A percentile compares a stretch with the other conserved stretches of the same genome.
Evolutionary conservation across 2,888 invertebrate genomes (phyloP).

Genomic region (Ischnus inquisitorius): DNA sequence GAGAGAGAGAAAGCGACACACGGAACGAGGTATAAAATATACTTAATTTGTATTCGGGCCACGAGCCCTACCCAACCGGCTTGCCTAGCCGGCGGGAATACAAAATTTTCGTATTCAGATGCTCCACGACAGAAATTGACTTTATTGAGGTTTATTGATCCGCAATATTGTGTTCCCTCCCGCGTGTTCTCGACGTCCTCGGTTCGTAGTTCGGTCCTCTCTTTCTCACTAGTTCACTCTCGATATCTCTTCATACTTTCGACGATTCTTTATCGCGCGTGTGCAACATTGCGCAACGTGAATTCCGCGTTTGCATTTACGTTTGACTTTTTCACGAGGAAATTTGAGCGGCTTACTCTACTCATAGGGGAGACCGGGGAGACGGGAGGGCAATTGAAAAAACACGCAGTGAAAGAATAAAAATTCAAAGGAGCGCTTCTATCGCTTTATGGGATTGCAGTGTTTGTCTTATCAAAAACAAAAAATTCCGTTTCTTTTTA

Average conservation of each 20-base stretch:
- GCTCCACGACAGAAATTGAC: conserved; percentile 85
- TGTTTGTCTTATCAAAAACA: too few species aligned
- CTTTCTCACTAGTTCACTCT: background rate
- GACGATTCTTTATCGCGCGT: conserved; percentile 22
- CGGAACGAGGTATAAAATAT: conserved; percentile 78
- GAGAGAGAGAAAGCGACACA: conserved; percentile 39
- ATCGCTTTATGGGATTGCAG: too few species aligned
- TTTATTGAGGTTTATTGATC: conserved; percentile 85
- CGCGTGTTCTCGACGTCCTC: conserved; percentile 37
- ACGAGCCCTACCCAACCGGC: conserved; percentile 81
- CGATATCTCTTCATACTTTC: background rate
- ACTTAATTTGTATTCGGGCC: conserved; percentile 83
- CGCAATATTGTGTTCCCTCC: conserved; percentile 82
- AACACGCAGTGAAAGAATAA: too few species aligned
- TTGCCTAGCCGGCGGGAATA: conserved; percentile 82
- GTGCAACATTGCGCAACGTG: conserved; percentile 1
- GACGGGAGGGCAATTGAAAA: too few species aligned
- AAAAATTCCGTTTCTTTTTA: too few species aligned
- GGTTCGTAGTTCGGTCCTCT: conserved; percentile 26
- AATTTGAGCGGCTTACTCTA: background rate
- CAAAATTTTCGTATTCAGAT: conserved; percentile 85
- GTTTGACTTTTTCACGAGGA: background rate
- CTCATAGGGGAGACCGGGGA: too few species aligned
- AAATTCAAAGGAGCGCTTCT: too few species aligned
- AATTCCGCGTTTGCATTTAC: background rate